Base-by-base conservation (phyloP, 2,113 vertebrate species). In the Kryptolebias marmoratus region DNA sequence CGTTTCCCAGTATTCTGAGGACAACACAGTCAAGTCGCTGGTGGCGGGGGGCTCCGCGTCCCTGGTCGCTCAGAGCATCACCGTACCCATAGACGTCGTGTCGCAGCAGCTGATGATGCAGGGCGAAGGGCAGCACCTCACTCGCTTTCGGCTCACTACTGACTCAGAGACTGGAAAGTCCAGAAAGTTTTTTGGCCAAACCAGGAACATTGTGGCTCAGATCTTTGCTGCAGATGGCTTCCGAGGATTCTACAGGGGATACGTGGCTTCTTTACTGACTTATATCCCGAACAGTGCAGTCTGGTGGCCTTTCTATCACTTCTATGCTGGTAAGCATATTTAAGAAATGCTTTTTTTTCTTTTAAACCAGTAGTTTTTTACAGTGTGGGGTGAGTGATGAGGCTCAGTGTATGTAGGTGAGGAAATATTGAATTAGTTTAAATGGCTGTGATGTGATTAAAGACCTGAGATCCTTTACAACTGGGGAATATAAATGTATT, bases 221-320 rank as follows among this genome's bases (percentile, higher is more conserved):
- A 98, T 99, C 68, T 96, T 98, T 87, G 92, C 85, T 48, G 94
- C 92, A 0, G 98, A 99, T 0, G 97, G 97, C 3, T 88, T 96
- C 1, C 82, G 94, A 0, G 98, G 98, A 0, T 99, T 99, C 93
- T 99, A 99, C 91, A 89, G 97, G n/a, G 98, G 98, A 56, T 99
- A 99, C 0, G 95, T 97, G 71, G 98, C 97, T 27, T 99, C 97
- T 0, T 90, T 99, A 53, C 95, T 99, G 47, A 99, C 98, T 31
- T 99, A 99, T 62, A 99, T 99, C 83, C 97, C 98, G 7, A 99
- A 99, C 92, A 99, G 98, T 1, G 98, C 97, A 0, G 95, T 96
- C 13, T 99, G 98, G 98, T 99, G 98, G 98, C 97, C 98, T 60
- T 99, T 99, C 91, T 99, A 99, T 78, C 97, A 99, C 83, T 98